These are phyloP conservation scores for Chrysolina americana DNA, from an alignment of 2,888 invertebrate genomes.

Conservation along the genomic window DNA sequence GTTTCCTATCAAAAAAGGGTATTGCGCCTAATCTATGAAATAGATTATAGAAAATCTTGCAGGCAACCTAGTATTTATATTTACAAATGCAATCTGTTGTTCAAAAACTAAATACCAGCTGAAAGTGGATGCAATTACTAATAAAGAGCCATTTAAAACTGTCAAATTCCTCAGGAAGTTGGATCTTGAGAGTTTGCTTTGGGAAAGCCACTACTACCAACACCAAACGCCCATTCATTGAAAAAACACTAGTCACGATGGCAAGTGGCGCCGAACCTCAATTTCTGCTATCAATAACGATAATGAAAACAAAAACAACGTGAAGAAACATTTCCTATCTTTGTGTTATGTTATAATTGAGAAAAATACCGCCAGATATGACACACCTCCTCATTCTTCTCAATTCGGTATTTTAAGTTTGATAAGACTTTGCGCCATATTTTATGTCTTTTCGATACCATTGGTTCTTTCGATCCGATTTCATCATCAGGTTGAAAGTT, in stretches of 20 bases:
- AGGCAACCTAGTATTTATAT: too few species aligned
- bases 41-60: too few species aligned
- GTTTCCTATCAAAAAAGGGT: too few species aligned
- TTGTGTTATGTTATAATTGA: not conserved
- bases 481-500: slow-evolving; percentile 4
- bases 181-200: too few species aligned
- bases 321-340: not conserved
- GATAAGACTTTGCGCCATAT: not conserved
- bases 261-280: not conserved
- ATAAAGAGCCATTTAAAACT: too few species aligned
- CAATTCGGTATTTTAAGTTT: not conserved
- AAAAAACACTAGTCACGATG: not conserved
- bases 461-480: not conserved
- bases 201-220: too few species aligned
- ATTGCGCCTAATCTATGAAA: too few species aligned
- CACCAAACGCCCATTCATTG: not conserved
- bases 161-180: too few species aligned
- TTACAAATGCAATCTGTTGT: too few species aligned
- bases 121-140: too few species aligned
- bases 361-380: not conserved
- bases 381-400: not conserved
- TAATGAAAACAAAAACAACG: not conserved
- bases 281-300: not conserved
- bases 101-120: too few species aligned
- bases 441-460: not conserved